phyloP scores from a whole-genome alignment of 1,140 invertebrate species.

The Linepithema humile region DNA sequence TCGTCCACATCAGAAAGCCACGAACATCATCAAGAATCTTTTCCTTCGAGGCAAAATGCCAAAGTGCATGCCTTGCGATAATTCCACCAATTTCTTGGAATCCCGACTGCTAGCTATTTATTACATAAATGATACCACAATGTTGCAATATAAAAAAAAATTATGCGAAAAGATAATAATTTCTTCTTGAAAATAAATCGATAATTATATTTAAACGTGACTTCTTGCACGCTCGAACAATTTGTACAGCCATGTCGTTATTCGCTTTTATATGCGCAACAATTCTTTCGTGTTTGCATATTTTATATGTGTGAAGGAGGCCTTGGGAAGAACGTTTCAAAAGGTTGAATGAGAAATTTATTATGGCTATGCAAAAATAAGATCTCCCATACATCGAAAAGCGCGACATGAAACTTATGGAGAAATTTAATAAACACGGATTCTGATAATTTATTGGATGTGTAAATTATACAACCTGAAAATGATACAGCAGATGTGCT shows the following conservation, averaged over 20 bases:
- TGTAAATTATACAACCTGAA: not conserved
- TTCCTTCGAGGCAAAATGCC: not conserved
- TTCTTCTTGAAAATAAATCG: not conserved
- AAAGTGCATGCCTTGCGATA: not conserved
- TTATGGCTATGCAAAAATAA: slow-evolving; percentile 16
- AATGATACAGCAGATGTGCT: not conserved
- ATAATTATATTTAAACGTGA: not conserved
- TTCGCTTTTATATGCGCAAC: not conserved
- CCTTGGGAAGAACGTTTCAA: not conserved
- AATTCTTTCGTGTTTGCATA: slow-evolving; percentile 2
- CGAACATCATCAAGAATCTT: not conserved
- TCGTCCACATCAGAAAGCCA: not conserved
- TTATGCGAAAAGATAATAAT: not conserved
- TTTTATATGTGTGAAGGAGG: not conserved
- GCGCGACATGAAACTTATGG: not conserved
- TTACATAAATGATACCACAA: not conserved
- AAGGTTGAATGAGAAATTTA: slow-evolving; percentile 25
- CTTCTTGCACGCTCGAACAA: not conserved
- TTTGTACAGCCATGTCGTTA: not conserved
- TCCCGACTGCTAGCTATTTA: not conserved
- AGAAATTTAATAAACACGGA: slow-evolving; percentile 35
- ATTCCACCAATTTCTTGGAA: not conserved
- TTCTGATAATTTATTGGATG: slow-evolving; percentile 19
- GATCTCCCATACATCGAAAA: not conserved
- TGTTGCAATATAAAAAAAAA: not conserved